Percentiles rank a stretch among this genome's conserved stretches.
phyloP scores from a whole-genome alignment of 2,113 vertebrate genomes.

The Orthochromis malagaraziensis region DNA sequence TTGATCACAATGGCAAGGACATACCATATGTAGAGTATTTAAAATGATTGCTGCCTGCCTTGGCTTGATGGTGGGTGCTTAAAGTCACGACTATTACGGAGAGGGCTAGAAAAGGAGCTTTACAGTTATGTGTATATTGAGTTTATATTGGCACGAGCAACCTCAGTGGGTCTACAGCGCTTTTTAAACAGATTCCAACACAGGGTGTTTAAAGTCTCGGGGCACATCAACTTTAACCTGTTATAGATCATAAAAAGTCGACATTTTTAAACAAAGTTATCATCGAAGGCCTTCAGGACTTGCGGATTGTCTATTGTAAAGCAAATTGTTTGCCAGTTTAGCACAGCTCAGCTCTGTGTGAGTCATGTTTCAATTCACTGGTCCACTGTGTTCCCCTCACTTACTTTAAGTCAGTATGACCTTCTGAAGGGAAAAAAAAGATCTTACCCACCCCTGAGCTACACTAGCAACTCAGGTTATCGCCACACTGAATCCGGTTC shows the following conservation, averaged over 20 bases:
- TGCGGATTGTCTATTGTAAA: not conserved
- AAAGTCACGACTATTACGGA: not conserved
- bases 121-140: not conserved
- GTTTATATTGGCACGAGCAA: not conserved
- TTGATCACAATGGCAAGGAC: not conserved
- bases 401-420: not conserved
- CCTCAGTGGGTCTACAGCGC: accelerated
- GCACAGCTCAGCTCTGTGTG: not conserved
- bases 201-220: not conserved
- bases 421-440: not conserved
- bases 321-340: not conserved
- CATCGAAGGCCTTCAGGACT: not conserved
- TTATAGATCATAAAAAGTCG: not conserved
- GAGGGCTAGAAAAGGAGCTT: not conserved
- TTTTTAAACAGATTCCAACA: not conserved
- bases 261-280: not conserved
- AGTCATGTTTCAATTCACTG: not conserved
- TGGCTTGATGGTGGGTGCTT: not conserved
- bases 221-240: not conserved
- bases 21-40: not conserved
- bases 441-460: not conserved
- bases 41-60: not conserved
- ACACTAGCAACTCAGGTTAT: not conserved
- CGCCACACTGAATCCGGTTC: not conserved
- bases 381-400: not conserved